Conservation (phyloP, 2,888 invertebrate genomes). For the Onchidella celtica region DNA sequence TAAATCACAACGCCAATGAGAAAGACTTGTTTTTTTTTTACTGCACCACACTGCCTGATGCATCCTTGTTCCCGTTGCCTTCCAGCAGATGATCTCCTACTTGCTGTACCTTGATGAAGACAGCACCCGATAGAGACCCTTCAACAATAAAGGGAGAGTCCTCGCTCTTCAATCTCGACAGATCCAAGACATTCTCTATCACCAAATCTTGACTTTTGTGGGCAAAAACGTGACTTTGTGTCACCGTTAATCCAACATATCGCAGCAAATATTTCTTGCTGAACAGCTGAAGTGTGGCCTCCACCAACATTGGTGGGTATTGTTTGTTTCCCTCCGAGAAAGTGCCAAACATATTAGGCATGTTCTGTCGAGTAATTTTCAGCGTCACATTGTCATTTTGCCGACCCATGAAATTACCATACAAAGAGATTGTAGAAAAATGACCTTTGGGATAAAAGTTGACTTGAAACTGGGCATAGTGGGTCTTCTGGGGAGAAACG, state of each 20-base stretch:
- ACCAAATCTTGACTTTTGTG: conserved; percentile 55
- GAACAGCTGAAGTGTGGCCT: conserved; percentile 68
- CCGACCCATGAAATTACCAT: conserved; percentile 68
- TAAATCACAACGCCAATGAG: too few relatives aligned
- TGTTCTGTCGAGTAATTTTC: conserved; percentile 57
- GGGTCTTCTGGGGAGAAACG: not conserved
- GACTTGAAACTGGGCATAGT: conserved; percentile 51
- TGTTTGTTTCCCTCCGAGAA: conserved; percentile 25
- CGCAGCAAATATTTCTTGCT: conserved; percentile 68
- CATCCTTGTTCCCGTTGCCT: not conserved
- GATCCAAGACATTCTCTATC: conserved; percentile 64
- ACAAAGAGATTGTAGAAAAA: conserved; percentile 68
- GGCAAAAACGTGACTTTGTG: conserved; percentile 58
- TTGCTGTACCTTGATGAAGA: conserved; percentile 70
- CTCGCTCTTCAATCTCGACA: conserved; percentile 61
- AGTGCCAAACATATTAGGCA: conserved; percentile 5
- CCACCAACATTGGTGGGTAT: conserved; percentile 53
- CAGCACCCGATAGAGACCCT: conserved; percentile 66
- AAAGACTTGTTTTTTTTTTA: not conserved
- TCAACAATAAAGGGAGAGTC: conserved; percentile 70
- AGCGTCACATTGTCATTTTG: conserved; percentile 67
- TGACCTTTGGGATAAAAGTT: conserved; percentile 71
- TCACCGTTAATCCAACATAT: conserved; percentile 67
- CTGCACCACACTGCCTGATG: not conserved
- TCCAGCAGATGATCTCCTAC: conserved; percentile 56